Percentiles rank a stretch among this genome's conserved stretches.
These are phyloP conservation scores for Diaperis boleti DNA, from an alignment of 2,888 invertebrate species.

Conservation along the genomic window DNA sequence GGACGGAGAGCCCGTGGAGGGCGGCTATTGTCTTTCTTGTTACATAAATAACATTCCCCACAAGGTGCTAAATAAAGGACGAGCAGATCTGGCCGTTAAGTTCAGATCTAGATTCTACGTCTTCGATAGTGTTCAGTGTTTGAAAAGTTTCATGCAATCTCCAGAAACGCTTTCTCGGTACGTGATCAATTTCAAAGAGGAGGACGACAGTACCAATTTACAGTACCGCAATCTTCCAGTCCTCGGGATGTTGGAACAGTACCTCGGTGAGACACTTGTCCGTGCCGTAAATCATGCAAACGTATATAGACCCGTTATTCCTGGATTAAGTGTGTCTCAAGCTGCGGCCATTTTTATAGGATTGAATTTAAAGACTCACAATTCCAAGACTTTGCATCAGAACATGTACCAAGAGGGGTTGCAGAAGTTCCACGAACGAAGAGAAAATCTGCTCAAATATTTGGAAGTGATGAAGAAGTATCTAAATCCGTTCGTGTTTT, in stretches of 20 bases:
- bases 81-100: slow-evolving; percentile 65
- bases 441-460: slow-evolving; percentile 55
- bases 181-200: slow-evolving; percentile 62
- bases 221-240: slow-evolving; percentile 69
- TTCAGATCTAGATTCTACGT: slow-evolving; percentile 70
- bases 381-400: slow-evolving; percentile 60
- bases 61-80: slow-evolving; percentile 67
- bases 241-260: slow-evolving; percentile 74
- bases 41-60: slow-evolving; percentile 70
- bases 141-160: slow-evolving; percentile 68
- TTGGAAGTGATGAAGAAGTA: slow-evolving; percentile 66
- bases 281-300: slow-evolving; percentile 70
- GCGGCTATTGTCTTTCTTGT: slow-evolving; percentile 74
- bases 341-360: slow-evolving; percentile 72
- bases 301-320: slow-evolving; percentile 72
- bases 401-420: slow-evolving; percentile 64
- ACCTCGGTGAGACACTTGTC: slow-evolving; percentile 69
- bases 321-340: slow-evolving; percentile 67
- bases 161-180: slow-evolving; percentile 69
- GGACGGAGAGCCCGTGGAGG: slow-evolving; percentile 64
- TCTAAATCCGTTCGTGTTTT: slow-evolving; percentile 71
- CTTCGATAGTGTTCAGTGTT: slow-evolving; percentile 69
- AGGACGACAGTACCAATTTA: slow-evolving; percentile 63
- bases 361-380: slow-evolving; percentile 70
- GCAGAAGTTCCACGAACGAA: slow-evolving; percentile 62